A percentile compares a stretch with the other conserved stretches of the same genome.
These are phyloP conservation scores for Coluber constrictor DNA, from an alignment of 2,797 vertebrate species.

Conservation along the genomic window DNA sequence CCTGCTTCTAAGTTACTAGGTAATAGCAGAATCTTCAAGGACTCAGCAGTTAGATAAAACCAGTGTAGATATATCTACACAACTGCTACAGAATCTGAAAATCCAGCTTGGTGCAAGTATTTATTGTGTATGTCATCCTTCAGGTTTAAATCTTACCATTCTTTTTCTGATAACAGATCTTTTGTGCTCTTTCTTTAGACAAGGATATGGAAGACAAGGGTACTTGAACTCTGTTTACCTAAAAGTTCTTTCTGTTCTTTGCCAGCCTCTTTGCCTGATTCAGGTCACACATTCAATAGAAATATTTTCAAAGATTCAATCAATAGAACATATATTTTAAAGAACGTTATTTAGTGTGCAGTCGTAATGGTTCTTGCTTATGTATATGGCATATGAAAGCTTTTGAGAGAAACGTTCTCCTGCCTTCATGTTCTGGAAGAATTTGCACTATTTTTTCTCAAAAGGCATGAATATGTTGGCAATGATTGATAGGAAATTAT, in stretches of 20 bases:
- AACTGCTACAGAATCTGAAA: not conserved
- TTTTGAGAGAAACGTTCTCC: not conserved
- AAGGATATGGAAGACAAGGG: not conserved
- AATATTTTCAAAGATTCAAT: not conserved
- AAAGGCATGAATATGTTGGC: not conserved
- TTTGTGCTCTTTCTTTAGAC: not conserved
- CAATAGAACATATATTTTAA: not conserved
- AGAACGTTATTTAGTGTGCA: not conserved
- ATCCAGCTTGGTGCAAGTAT: not conserved
- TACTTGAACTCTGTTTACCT: not conserved
- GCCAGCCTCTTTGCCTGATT: not conserved
- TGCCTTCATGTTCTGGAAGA: not conserved
- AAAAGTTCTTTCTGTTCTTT: not conserved
- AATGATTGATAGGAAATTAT: not conserved
- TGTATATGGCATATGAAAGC: not conserved
- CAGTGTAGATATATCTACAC: not conserved
- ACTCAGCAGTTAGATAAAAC: not conserved
- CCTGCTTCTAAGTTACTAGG: not conserved
- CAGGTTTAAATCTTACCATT: not conserved
- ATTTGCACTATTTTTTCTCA: not conserved
- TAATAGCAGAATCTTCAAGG: not conserved
- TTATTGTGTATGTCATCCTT: not conserved
- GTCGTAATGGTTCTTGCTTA: not conserved
- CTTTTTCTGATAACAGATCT: not conserved
- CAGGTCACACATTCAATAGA: not conserved